A percentile compares a stretch with the other conserved stretches of the same genome.
These are phyloP conservation scores for Polyommatus icarus DNA, from an alignment of 2,888 invertebrate species.

Conservation along the genomic window DNA sequence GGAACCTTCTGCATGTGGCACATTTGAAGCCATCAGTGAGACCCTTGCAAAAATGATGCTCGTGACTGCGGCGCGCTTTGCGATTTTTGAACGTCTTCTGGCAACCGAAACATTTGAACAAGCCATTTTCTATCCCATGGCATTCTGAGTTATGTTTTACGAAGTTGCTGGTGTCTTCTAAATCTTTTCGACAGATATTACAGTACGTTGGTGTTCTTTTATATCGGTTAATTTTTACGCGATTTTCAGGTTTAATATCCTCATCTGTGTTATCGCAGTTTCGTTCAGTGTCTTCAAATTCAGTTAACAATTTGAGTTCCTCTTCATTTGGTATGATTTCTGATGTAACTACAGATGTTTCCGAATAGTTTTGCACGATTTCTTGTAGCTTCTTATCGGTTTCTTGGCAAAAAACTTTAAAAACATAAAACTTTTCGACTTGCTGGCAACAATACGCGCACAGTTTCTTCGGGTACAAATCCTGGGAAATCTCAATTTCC, in stretches of 20 bases:
- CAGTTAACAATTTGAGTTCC: slow-evolving; percentile 40
- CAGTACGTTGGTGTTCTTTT: slow-evolving; percentile 56
- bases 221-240: slow-evolving; percentile 47
- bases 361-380: slow-evolving; percentile 42
- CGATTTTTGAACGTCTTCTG: slow-evolving; percentile 58
- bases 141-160: slow-evolving; percentile 53
- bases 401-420: slow-evolving; percentile 58
- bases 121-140: slow-evolving; percentile 58
- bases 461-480: slow-evolving; percentile 51
- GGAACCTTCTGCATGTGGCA: slow-evolving; percentile 53
- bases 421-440: slow-evolving; percentile 58
- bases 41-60: slow-evolving; percentile 60
- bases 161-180: slow-evolving; percentile 48
- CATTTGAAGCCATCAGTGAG: slow-evolving; percentile 67
- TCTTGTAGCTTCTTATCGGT: slow-evolving; percentile 53
- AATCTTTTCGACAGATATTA: slow-evolving; percentile 58
- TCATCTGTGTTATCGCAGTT: slow-evolving; percentile 21
- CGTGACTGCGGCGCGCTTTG: slow-evolving; percentile 58
- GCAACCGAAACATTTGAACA: slow-evolving; percentile 68
- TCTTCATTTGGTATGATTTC: slow-evolving; percentile 38
- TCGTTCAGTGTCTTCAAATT: slow-evolving; percentile 40
- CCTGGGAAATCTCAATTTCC: slow-evolving; percentile 51
- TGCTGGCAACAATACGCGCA: slow-evolving; percentile 56
- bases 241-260: slow-evolving; percentile 37
- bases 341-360: slow-evolving; percentile 40